Evolutionary conservation across 2,797 vertebrate genomes (phyloP).

Genomic region (Okamejei kenojei): DNA sequence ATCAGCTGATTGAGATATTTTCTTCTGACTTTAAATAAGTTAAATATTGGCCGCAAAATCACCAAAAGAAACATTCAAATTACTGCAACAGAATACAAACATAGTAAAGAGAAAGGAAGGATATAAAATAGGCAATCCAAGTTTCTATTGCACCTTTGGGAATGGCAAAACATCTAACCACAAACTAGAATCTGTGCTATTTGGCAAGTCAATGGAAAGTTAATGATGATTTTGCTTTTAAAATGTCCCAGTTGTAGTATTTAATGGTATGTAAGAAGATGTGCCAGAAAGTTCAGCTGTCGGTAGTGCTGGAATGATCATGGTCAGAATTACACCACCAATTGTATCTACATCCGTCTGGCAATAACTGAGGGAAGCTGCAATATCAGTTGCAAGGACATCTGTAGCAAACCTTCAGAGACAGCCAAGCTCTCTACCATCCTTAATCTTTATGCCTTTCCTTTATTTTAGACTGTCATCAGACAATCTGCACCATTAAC

Average conservation of each 20-base stretch:
- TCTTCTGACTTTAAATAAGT: background rate
- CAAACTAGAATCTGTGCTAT: slow-evolving; percentile 3
- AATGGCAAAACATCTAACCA: background rate
- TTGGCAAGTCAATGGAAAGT: slow-evolving; percentile 16
- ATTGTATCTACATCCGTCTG: background rate
- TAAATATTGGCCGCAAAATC: slow-evolving; percentile 2
- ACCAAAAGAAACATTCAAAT: background rate
- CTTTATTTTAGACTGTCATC: background rate
- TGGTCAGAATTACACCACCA: background rate
- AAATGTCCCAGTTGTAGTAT: slow-evolving; percentile 23
- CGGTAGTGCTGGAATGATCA: slow-evolving; percentile 15
- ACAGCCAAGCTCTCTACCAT: background rate
- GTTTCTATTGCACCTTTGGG: background rate
- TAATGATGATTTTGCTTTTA: slow-evolving; percentile 12
- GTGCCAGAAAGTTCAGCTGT: slow-evolving; percentile 28
- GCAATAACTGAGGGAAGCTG: background rate
- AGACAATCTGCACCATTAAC: background rate
- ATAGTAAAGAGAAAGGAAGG: background rate
- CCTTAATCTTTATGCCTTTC: background rate
- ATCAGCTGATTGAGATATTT: background rate
- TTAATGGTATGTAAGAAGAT: slow-evolving; percentile 8
- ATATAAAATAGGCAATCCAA: background rate
- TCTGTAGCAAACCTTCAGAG: background rate
- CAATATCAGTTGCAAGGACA: background rate
- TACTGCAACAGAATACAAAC: background rate